Base-by-base conservation (phyloP, 2,113 vertebrate species). In the Stegastes partitus region DNA sequence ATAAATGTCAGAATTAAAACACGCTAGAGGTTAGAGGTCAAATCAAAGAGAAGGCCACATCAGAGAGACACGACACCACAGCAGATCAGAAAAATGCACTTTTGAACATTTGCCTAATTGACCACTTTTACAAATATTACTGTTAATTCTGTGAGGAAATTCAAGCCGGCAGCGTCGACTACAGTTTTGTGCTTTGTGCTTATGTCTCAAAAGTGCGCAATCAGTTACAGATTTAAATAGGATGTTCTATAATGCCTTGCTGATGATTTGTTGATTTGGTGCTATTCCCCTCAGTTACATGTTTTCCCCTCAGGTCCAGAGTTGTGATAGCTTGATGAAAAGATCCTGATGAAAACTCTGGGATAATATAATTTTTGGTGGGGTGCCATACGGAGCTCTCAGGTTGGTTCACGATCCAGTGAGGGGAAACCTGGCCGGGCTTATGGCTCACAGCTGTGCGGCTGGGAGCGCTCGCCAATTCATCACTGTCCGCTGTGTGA, bases 351-450 rank as follows among this genome's bases (percentile, higher is more conserved):
- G 91, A 92, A 94, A 93, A 90, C 72, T 86, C 62, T 75, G 67
- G 91, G 89, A 91, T 93, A 92, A 92, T 90, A 92, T 92, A 50
- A 85, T 85, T 88, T 83, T 93, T 93, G 93, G 91, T 90, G 45
- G 54, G 0, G 39, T 77, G 90, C 91, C 94, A 93, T 82, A 47
- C 59, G 14, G 81, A 85, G 72, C 79, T 89, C 84, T 92, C 87
- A 88, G 90, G 84, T 88, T 86, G 89, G 89, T 90, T 91, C 74
- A 2, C 2, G 68, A 89, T 87, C 81, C 73, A 89, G 82, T 31
- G 45, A 77, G 76, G 75, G 72, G 82, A 92, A 89, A 90, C 81
- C 79, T 79, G 82, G 84, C 79, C 6, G 68, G 25, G 65, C 76
- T 86, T 88, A 66, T 87, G 88, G 80, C 28, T 80, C 83, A 83